These are phyloP conservation scores for Nomada goodeniana DNA, from an alignment of 2,888 invertebrate genomes.

Conservation along the genomic window DNA sequence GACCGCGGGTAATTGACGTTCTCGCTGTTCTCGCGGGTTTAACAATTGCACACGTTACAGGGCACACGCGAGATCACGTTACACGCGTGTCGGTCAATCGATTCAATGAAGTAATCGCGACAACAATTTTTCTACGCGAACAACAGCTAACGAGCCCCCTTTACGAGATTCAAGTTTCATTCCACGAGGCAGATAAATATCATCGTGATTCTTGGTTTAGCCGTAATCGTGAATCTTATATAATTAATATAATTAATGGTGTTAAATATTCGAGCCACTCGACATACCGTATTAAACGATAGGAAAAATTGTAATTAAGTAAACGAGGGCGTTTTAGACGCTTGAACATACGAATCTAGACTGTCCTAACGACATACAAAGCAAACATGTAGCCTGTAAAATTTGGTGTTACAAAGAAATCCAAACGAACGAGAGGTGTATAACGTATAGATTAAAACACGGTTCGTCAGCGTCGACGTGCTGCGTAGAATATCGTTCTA, in stretches of 20 bases:
- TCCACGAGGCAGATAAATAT: too few relatives aligned
- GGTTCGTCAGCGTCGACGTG: conserved; percentile 31
- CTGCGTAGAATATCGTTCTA: conserved; percentile 23
- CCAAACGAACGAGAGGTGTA: conserved; percentile 13
- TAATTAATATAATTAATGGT: conserved; percentile 32
- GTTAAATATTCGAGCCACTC: conserved; percentile 43
- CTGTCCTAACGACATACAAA: conserved; percentile 74
- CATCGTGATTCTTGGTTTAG: neutral
- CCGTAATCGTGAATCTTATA: conserved; percentile 2
- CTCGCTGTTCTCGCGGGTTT: neutral
- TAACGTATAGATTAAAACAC: conserved; percentile 36
- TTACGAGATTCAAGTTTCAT: too few relatives aligned
- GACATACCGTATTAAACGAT: conserved; percentile 36
- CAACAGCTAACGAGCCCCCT: too few relatives aligned
- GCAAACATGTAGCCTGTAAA: conserved; percentile 70
- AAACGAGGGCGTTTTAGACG: conserved; percentile 53
- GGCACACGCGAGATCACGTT: neutral
- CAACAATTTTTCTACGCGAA: conserved; percentile 40
- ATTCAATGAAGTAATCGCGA: conserved; percentile 19
- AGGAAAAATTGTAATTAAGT: conserved; percentile 39
- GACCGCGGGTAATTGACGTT: neutral
- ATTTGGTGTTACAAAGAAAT: conserved; percentile 67
- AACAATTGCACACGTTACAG: neutral
- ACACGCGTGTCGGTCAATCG: conserved; percentile 10
- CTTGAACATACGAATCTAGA: conserved; percentile 48